Conservation (phyloP, 2,888 invertebrate genomes). For the Melipona beecheii region DNA sequence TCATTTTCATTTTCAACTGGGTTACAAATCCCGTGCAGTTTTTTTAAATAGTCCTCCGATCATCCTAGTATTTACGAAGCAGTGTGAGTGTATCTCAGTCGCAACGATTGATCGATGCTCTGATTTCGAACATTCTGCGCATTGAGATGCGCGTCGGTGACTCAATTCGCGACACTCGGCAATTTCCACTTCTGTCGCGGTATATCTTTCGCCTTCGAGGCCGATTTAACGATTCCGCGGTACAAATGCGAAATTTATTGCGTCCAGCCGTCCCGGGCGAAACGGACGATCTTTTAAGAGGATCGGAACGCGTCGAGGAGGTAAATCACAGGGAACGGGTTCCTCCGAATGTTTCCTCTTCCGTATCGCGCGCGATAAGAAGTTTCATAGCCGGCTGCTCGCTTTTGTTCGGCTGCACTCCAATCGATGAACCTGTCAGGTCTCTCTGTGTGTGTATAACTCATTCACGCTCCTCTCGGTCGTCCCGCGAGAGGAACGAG, state of each 20-base stretch:
- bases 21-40: too few species aligned
- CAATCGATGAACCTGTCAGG: constrained; percentile 51
- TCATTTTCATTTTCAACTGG: too few species aligned
- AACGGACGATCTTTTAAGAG: constrained; percentile 21
- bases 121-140: neutral
- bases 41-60: too few species aligned
- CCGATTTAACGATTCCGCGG: constrained; percentile 17
- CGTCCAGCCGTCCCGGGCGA: constrained; percentile 7
- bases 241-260: constrained; percentile 46
- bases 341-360: constrained; percentile 32
- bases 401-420: constrained; percentile 18
- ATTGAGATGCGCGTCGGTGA: neutral
- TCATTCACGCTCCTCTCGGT: constrained; percentile 39
- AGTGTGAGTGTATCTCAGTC: too few species aligned
- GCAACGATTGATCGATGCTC: neutral
- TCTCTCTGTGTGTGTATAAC: constrained; percentile 30
- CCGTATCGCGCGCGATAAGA: constrained; percentile 48
- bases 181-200: constrained; percentile 34
- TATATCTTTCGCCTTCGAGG: constrained; percentile 22
- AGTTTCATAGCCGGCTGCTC: constrained; percentile 32
- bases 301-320: constrained; percentile 17
- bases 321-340: constrained; percentile 31
- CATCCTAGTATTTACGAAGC: too few species aligned
- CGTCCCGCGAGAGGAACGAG: constrained; percentile 47
- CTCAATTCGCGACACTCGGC: constrained; percentile 22